A percentile compares a stretch with the other conserved stretches of the same genome.
Evolutionary conservation across 2,888 invertebrate genomes (phyloP).

Genomic region (Lithophane leautieri): DNA sequence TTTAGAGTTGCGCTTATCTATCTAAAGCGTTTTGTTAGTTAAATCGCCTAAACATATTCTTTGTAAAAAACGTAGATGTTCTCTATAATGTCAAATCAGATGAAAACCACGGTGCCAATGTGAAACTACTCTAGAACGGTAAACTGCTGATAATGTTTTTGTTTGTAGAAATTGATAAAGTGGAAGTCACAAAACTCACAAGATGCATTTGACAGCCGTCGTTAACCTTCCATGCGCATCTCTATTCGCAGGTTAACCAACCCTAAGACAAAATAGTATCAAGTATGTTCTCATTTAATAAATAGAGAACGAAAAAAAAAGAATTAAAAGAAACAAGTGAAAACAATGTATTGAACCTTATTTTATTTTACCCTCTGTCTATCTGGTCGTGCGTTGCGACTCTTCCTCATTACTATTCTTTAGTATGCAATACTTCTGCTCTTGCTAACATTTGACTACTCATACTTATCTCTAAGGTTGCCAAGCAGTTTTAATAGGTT

Average conservation of each 20-base stretch:
- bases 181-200: accelerated
- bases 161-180: background rate
- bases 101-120: background rate
- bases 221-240: background rate
- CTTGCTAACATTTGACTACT: no score
- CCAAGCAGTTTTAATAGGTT: background rate
- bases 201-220: constrained; percentile 1
- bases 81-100: background rate
- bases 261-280: constrained; percentile 9
- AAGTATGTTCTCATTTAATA: constrained; percentile 25
- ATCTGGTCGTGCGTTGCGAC: background rate
- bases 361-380: background rate
- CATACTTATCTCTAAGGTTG: background rate
- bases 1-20: constrained; percentile 32
- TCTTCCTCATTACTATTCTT: background rate
- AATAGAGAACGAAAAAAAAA: background rate
- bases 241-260: constrained; percentile 28
- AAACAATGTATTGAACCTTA: background rate
- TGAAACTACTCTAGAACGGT: accelerated
- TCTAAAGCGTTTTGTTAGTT: constrained; percentile 12
- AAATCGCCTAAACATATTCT: constrained; percentile 27
- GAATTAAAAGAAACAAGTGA: background rate
- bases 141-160: background rate
- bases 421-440: background rate
- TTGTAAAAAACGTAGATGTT: no score